A percentile compares a stretch with the other conserved stretches of the same genome.
Conservation (phyloP, 2,888 invertebrate species). For the Caenorhabditis sp. region DNA sequence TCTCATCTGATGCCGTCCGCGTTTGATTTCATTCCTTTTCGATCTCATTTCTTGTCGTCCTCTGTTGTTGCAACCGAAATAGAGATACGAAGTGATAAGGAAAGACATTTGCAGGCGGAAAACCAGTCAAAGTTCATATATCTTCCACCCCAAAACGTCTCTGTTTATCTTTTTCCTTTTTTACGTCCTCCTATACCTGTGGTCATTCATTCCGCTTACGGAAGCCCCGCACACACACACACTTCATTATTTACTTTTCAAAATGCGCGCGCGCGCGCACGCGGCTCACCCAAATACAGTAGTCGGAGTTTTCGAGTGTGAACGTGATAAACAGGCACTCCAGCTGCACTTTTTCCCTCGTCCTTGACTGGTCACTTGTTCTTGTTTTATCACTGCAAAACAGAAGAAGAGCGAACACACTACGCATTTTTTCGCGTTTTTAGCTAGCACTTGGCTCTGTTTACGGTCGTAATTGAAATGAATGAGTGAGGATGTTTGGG, state of each 20-base stretch:
- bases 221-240: no score
- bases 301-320: no score
- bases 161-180: neutral
- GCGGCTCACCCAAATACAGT: neutral
- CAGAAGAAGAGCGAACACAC: no score
- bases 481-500: no score
- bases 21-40: constrained; percentile 4
- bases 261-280: neutral
- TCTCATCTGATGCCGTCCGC: neutral
- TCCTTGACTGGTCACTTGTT: no score
- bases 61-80: neutral
- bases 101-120: neutral
- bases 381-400: no score
- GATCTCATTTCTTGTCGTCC: neutral
- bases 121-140: neutral
- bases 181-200: neutral
- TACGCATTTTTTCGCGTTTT: no score
- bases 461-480: no score
- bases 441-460: no score
- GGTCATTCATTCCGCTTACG: neutral
- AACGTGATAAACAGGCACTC: no score
- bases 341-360: no score
- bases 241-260: constrained; percentile 6
- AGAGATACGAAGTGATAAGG: neutral
- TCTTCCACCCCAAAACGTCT: neutral